Conservation (phyloP, 2,888 invertebrate genomes). For the Eurytoma californica region DNA sequence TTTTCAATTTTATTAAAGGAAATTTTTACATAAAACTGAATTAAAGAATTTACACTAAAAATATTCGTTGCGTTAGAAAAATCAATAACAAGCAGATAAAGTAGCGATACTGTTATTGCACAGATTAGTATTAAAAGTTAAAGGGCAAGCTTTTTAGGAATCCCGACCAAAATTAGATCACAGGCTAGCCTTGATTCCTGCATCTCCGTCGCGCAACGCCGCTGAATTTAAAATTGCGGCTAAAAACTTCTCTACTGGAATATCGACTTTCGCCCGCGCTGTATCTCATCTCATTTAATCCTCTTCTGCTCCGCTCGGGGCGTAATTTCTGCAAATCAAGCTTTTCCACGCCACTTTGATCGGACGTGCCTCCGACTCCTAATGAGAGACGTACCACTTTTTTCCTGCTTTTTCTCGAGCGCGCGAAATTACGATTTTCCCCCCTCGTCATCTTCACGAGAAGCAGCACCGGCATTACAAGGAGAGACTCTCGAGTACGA, state of each 20-base stretch:
- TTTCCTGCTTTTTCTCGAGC: neutral
- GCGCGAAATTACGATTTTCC: too few species aligned
- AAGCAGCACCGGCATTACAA: too few species aligned
- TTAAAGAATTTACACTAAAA: too few species aligned
- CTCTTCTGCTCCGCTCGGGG: neutral
- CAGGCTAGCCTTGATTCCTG: neutral
- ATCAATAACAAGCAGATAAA: too few species aligned
- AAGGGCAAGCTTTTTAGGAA: too few species aligned
- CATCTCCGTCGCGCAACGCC: neutral
- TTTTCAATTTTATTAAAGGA: too few species aligned
- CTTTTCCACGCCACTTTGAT: slow-evolving; percentile 5
- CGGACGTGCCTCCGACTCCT: slow-evolving; percentile 14
- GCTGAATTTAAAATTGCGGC: neutral
- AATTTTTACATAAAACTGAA: neutral
- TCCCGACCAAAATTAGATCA: too few species aligned
- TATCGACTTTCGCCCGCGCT: slow-evolving; percentile 28
- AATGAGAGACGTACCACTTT: slow-evolving; percentile 28
- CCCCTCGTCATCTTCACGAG: too few species aligned
- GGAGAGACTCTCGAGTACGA: too few species aligned
- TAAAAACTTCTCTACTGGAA: slow-evolving; percentile 37
- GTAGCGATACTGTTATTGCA: too few species aligned
- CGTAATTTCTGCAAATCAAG: slow-evolving; percentile 43
- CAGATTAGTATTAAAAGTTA: too few species aligned
- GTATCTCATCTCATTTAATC: neutral
- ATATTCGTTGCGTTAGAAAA: too few species aligned